A percentile compares a stretch with the other conserved stretches of the same genome.
Evolutionary conservation across 2,797 vertebrate genomes (phyloP).

Genomic region (Tarsius wallacei): DNA sequence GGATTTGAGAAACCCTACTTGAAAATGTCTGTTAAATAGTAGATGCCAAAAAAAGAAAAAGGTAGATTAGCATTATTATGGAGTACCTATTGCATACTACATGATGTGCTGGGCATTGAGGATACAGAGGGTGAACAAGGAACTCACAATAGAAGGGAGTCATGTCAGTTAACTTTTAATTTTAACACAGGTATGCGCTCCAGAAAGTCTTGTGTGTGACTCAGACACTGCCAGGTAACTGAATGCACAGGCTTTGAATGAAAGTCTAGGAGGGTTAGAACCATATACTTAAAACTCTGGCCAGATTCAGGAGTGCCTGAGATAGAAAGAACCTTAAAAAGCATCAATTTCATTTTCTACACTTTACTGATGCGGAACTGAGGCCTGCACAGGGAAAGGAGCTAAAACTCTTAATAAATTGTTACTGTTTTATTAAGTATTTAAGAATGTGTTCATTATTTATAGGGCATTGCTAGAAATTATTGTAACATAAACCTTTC

Average conservation of each 20-base stretch:
- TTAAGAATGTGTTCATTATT: conserved; percentile 10
- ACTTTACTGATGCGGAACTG: not conserved
- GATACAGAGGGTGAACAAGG: too few species aligned
- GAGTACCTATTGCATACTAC: too few species aligned
- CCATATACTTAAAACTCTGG: not conserved
- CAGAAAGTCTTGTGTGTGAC: not conserved
- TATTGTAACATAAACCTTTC: not conserved
- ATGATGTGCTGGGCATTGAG: not conserved
- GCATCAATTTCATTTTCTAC: not conserved
- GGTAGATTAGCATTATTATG: too few species aligned
- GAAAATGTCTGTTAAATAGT: not conserved
- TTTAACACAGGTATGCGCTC: not conserved
- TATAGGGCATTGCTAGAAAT: conserved; percentile 17
- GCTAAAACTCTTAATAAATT: not conserved
- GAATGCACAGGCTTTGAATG: too few species aligned
- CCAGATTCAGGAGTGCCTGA: not conserved
- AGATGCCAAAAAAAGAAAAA: not conserved
- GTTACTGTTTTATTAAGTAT: conserved; percentile 23
- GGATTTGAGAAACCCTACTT: not conserved
- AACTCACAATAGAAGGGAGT: not conserved
- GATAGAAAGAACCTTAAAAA: not conserved
- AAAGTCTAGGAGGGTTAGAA: not conserved
- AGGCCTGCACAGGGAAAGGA: not conserved
- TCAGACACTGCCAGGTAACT: not conserved
- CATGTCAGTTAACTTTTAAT: not conserved